Base-by-base conservation (phyloP, 2,888 invertebrate species). In the Corbicula japonica region DNA sequence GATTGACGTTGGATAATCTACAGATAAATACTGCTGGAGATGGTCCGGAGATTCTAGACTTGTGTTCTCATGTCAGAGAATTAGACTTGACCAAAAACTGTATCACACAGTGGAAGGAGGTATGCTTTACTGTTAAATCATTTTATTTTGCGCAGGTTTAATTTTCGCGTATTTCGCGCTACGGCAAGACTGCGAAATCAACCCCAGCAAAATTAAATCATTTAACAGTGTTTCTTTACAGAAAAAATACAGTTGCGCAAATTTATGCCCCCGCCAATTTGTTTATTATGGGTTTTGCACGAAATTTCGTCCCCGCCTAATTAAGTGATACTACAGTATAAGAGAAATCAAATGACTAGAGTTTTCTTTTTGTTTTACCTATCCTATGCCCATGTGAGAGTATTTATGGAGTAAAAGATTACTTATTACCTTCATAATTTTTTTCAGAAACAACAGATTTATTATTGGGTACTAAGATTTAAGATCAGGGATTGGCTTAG, bases 41-140 rank as follows among this genome's bases (percentile, higher is more conserved):
- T 79, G 80, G 84, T 2, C 71, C 80, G 1, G 84, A 89, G 44
- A 86, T 93, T 38, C 75, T 83, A 28, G 96, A 78, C 34, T 76
- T 89, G 63, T 92, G 91, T 78, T 63, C 61, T n/a, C 54, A 96
- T 88, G 98, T 98, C n/a, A 96, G 97, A 88, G 98, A 98, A 93
- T 95, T 98, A 87, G 98, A 99, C 93, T 95, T 99, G 88, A 98
- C 98, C 48, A 97, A 98, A 93, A 99, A 99, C 94, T 96, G 97
- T 93, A 95, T 98, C 28, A 95, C 96, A 78, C 89, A 97, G 91
- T 98, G 98, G 98, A 95, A 95, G 87, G 98, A 98, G 95, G 97
- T 97, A 54, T 35, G 12, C 26, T 6, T 58, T 6, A 32, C 5
- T 32, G 12, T 26, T 12, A 18, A 41, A 41, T 41, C 18, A 18